phyloP scores from a whole-genome alignment of 2,888 invertebrate genomes.

The Chaetoderma sp. region DNA sequence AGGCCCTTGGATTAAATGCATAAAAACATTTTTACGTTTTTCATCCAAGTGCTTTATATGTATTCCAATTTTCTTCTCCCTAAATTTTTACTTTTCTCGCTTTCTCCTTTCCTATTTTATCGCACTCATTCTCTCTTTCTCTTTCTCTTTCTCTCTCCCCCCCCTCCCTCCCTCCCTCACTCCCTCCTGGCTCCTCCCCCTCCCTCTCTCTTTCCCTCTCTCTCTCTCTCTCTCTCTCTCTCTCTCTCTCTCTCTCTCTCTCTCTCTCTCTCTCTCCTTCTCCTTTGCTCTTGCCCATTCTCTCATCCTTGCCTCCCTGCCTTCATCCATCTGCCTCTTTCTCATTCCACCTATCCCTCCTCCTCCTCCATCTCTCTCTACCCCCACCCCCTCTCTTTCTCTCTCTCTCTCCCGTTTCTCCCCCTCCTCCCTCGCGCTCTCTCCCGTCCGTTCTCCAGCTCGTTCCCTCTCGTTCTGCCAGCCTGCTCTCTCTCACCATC shows the following conservation, averaged over 20 bases:
- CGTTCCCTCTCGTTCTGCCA: no score
- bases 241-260: slow-evolving; percentile 5
- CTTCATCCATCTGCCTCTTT: slow-evolving; percentile 3
- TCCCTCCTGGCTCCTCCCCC: no score
- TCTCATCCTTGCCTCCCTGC: neutral
- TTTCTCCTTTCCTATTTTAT: neutral
- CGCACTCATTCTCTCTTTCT: neutral
- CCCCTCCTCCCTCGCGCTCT: slow-evolving; percentile 2
- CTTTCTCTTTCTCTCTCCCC: neutral
- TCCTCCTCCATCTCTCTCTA: neutral
- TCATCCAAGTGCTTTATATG: no score
- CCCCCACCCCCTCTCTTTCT: neutral
- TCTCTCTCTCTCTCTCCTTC: slow-evolving; percentile 8
- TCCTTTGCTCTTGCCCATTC: neutral
- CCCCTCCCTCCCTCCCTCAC: no score
- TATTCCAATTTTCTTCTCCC: no score
- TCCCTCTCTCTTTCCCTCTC: neutral
- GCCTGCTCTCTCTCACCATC: no score
- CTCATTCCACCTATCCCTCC: neutral
- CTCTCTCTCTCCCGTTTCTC: no score
- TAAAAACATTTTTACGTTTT: no score
- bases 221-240: neutral
- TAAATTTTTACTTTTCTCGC: no score
- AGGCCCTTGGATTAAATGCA: no score
- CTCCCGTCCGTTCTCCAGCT: no score